phyloP scores from a whole-genome alignment of 2,797 vertebrate species.

The Tachyglossus aculeatus region DNA sequence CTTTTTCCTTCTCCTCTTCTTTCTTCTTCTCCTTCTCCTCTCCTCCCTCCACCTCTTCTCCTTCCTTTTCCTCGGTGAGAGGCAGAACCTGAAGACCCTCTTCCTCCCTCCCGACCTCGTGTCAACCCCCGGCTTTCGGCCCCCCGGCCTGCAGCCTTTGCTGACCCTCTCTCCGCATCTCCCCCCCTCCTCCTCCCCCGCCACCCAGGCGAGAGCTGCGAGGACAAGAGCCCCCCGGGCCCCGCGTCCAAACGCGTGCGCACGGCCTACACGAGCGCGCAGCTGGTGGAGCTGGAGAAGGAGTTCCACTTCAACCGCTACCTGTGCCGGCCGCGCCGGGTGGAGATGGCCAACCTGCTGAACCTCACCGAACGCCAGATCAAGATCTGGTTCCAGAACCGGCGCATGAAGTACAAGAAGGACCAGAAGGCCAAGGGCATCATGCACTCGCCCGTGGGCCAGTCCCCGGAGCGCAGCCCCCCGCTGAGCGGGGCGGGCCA shows the following conservation, averaged over 20 bases:
- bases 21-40: no score
- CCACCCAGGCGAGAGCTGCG: constrained; percentile 88
- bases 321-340: constrained; percentile 93
- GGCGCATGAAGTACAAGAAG: constrained; percentile 99
- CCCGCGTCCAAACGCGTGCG: constrained; percentile 96
- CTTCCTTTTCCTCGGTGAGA: not conserved
- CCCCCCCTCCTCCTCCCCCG: constrained; percentile 11
- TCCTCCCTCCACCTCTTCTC: no score
- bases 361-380: constrained; percentile 98
- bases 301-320: constrained; percentile 99
- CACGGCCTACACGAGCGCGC: constrained; percentile 97
- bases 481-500: constrained; percentile 90
- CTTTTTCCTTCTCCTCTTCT: no score
- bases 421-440: constrained; percentile 99
- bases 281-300: constrained; percentile 97
- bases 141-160: not conserved
- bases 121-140: no score
- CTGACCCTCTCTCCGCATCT: not conserved
- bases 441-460: constrained; percentile 94
- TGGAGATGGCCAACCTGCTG: constrained; percentile 98
- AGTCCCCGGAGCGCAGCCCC: constrained; percentile 96
- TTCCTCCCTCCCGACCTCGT: no score
- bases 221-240: constrained; percentile 96
- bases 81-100: not conserved
- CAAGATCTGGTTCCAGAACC: constrained; percentile 99